Evolutionary conservation across 2,797 vertebrate species (phyloP).

Genomic region (Spinus pinus): DNA sequence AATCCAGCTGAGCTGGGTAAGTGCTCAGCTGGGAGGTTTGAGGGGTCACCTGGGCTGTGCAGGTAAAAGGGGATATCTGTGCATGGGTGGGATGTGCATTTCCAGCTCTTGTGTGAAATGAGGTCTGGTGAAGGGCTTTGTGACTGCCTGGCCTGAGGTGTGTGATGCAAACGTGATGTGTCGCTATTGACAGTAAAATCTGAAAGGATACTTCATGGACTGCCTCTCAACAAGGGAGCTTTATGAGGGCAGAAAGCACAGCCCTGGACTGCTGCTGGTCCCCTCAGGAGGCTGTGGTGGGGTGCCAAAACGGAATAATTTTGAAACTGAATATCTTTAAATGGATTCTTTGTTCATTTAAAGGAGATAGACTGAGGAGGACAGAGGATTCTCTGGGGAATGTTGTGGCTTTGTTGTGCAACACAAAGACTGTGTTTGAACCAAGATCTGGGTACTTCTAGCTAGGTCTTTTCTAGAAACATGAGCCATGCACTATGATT

Average conservation of each 20-base stretch:
- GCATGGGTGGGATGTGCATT: not conserved
- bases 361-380: not conserved
- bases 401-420: not conserved
- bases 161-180: not conserved
- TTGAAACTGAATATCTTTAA: conserved; percentile 32
- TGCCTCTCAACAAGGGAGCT: not conserved
- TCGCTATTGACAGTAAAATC: not conserved
- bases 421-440: not conserved
- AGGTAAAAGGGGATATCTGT: not conserved
- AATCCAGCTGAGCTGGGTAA: not conserved
- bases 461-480: not conserved
- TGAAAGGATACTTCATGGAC: not conserved
- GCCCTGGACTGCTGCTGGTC: not conserved
- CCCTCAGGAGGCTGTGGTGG: not conserved
- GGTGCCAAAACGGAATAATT: conserved; percentile 2
- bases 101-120: not conserved
- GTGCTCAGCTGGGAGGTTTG: not conserved
- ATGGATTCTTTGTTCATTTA: conserved; percentile 37
- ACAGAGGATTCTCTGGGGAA: not conserved
- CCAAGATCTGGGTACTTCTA: not conserved
- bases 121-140: not conserved
- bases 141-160: not conserved
- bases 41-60: not conserved
- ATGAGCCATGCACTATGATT: not conserved
- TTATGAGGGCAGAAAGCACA: not conserved